A percentile compares a stretch with the other conserved stretches of the same genome.
Conservation (phyloP, 53 echinoderm and acorn worm genomes). For the Luidia sarsii region DNA sequence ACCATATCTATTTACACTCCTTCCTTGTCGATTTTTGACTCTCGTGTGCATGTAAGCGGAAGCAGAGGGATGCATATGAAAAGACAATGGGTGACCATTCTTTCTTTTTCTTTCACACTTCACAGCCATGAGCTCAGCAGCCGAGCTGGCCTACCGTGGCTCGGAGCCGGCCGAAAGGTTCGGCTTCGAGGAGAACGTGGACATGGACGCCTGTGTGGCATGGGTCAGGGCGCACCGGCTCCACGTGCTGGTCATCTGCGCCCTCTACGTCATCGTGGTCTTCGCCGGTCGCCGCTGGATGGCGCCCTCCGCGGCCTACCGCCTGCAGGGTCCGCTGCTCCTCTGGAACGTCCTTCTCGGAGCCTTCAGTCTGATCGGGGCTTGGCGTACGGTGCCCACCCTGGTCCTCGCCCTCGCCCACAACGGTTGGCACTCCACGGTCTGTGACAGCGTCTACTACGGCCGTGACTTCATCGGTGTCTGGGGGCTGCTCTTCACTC, state of each 20-base stretch:
- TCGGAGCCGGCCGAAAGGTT: slow-evolving; percentile 13
- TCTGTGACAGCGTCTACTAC: slow-evolving; percentile 69
- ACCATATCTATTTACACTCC: too few species aligned
- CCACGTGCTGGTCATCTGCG: slow-evolving; percentile 20
- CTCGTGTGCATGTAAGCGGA: too few species aligned
- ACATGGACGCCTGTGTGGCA: slow-evolving; percentile 58
- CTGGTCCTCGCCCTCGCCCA: slow-evolving; percentile 16
- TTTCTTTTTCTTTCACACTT: not conserved
- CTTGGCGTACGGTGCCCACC: slow-evolving; percentile 50
- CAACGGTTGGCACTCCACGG: slow-evolving; percentile 67
- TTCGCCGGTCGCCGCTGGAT: slow-evolving; percentile 69
- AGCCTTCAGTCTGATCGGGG: slow-evolving; percentile 70
- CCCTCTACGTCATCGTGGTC: slow-evolving; percentile 58
- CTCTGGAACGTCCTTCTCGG: slow-evolving; percentile 76
- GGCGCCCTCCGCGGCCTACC: slow-evolving; percentile 61
- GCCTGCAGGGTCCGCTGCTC: slow-evolving; percentile 58
- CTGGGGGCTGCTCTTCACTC: slow-evolving; percentile 76
- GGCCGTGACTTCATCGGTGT: slow-evolving; percentile 58
- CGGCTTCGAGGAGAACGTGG: slow-evolving; percentile 61
- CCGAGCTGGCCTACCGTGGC: slow-evolving; percentile 2
- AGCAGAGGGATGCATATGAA: too few species aligned
- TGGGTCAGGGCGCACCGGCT: slow-evolving; percentile 57
- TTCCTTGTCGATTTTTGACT: too few species aligned
- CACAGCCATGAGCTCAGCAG: not conserved
- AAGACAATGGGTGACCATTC: too few species aligned